Conservation (phyloP, 2,888 invertebrate species). For the Chironomus tentans region DNA sequence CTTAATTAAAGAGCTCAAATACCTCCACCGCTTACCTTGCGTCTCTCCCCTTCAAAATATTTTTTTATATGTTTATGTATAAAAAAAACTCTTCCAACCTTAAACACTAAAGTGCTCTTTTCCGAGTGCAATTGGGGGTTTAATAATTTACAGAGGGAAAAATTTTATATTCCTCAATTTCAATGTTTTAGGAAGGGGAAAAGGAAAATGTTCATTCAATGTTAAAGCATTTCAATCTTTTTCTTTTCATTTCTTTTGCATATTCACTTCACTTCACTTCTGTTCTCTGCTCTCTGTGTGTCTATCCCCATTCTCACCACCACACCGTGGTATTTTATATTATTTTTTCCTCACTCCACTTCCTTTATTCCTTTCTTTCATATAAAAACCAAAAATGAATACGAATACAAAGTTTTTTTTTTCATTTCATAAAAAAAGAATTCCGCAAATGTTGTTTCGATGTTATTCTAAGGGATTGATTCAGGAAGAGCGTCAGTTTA, state of each 20-base stretch:
- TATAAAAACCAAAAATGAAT: not conserved
- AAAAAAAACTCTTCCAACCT: not conserved
- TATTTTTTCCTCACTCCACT: not conserved
- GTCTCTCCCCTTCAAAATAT: not conserved
- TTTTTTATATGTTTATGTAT: not conserved
- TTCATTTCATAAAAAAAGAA: constrained; percentile 17
- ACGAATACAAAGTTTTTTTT: not conserved
- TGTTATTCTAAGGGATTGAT: constrained; percentile 18
- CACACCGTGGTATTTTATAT: not conserved
- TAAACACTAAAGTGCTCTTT: not conserved
- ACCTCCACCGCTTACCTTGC: not conserved
- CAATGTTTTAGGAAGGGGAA: not conserved
- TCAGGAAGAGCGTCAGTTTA: not conserved
- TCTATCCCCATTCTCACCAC: too few relatives aligned
- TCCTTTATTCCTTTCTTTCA: not conserved
- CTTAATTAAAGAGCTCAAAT: constrained; percentile 3
- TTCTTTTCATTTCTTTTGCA: too few relatives aligned
- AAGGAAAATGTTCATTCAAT: too few relatives aligned
- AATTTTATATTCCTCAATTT: not conserved
- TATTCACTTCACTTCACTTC: too few relatives aligned
- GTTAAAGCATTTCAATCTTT: not conserved
- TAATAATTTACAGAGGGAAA: not conserved
- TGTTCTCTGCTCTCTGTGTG: too few relatives aligned
- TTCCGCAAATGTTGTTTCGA: constrained; percentile 25
- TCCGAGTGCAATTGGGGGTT: constrained; percentile 23